phyloP scores from a whole-genome alignment of 2,113 vertebrate genomes.

The Chaetodon auriga region DNA sequence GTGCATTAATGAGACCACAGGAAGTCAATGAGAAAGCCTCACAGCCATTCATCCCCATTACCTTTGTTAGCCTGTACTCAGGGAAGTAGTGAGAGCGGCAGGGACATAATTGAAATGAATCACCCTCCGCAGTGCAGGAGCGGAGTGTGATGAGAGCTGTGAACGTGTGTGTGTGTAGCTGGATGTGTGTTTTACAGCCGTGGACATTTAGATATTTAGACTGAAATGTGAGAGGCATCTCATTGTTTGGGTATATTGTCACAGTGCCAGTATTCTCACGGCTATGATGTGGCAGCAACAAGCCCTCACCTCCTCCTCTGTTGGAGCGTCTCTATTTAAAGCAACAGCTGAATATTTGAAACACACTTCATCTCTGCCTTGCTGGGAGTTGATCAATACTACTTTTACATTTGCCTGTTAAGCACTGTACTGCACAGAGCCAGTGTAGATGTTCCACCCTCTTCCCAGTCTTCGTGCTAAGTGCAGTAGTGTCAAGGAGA shows the following conservation, averaged over 20 bases:
- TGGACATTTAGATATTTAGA: conserved; percentile 26
- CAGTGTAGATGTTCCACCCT: too few species aligned
- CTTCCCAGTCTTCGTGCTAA: too few species aligned
- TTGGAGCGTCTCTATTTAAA: too few species aligned
- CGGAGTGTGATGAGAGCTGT: neutral
- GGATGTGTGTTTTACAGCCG: conserved; percentile 11
- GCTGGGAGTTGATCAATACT: too few species aligned
- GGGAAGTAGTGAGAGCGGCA: conserved; percentile 48
- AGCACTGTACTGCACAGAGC: too few species aligned
- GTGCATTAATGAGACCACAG: conserved; percentile 69
- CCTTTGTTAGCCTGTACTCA: conserved; percentile 52
- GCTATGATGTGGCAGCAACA: too few species aligned
- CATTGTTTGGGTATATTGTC: neutral
- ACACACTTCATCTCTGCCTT: too few species aligned
- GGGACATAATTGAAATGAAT: conserved; percentile 71
- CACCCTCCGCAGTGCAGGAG: conserved; percentile 40
- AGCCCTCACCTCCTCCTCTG: too few species aligned
- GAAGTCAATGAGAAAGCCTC: conserved; percentile 68
- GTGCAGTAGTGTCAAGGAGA: neutral
- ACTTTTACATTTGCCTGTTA: too few species aligned
- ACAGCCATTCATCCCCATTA: conserved; percentile 73
- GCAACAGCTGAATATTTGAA: too few species aligned
- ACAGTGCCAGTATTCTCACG: neutral
- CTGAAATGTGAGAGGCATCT: conserved; percentile 1
- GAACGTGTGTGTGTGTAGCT: neutral